A percentile compares a stretch with the other conserved stretches of the same genome.
These are phyloP conservation scores for Leptothorax acervorum DNA, from an alignment of 2,888 invertebrate species.

Conservation along the genomic window DNA sequence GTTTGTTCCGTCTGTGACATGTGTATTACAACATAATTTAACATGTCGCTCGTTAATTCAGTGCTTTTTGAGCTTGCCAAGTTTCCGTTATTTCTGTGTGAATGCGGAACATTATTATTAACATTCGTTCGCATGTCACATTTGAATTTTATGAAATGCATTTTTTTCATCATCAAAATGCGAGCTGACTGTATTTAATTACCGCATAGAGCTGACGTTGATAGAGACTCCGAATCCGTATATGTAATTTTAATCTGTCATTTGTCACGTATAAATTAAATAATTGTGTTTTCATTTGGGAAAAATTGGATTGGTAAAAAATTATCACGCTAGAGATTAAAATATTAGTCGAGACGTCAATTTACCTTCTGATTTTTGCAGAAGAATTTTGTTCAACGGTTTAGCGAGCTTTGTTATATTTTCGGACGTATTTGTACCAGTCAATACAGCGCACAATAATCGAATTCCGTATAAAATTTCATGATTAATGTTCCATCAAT, in stretches of 20 bases:
- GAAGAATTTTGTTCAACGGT: neutral
- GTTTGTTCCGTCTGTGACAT: neutral
- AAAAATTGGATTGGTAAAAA: neutral
- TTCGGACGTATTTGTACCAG: neutral
- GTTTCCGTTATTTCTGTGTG: conserved; percentile 2
- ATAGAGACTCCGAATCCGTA: neutral
- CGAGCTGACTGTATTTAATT: conserved; percentile 33
- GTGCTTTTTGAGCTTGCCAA: neutral
- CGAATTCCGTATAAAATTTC: neutral
- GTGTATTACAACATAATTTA: conserved; percentile 28
- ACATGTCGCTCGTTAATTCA: conserved; percentile 22
- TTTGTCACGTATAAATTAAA: conserved; percentile 1
- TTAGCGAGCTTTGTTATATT: neutral
- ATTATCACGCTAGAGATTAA: neutral
- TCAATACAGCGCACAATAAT: neutral
- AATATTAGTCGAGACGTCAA: neutral
- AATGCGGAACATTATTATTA: conserved; percentile 34
- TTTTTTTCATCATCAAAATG: conserved; percentile 24
- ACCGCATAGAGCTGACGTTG: neutral
- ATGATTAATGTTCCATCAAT: conserved; percentile 9
- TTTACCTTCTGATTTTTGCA: conserved; percentile 4
- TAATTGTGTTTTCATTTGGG: neutral
- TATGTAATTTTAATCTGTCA: conserved; percentile 28
- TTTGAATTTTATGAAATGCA: conserved; percentile 24
- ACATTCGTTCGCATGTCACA: conserved; percentile 2